These are phyloP conservation scores for Tragelaphus imberbis DNA, from an alignment of 2,113 vertebrate genomes.

Conservation along the genomic window DNA sequence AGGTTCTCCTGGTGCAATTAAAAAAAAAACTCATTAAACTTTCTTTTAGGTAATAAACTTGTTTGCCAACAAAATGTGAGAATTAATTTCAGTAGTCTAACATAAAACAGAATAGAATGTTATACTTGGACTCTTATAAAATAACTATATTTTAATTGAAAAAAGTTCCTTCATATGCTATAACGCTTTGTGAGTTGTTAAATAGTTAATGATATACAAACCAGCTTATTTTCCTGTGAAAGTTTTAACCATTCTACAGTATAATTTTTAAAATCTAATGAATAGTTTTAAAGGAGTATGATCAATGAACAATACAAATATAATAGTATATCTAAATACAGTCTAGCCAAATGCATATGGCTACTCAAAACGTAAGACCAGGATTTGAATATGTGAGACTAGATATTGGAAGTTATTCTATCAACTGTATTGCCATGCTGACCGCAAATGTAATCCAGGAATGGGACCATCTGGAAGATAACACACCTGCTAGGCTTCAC, in stretches of 20 bases:
- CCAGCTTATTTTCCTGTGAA: not conserved
- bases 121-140: not conserved
- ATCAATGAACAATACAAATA: not conserved
- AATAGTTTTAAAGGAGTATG: not conserved
- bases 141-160: slow-evolving; percentile 2
- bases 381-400: not conserved
- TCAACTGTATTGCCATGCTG: not conserved
- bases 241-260: not conserved
- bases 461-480: not conserved
- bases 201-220: slow-evolving; percentile 23
- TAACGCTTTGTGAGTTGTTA: slow-evolving; percentile 7
- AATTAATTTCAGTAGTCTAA: slow-evolving; percentile 21
- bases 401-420: not conserved
- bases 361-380: not conserved
- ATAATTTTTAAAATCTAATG: slow-evolving; percentile 19
- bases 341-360: not conserved
- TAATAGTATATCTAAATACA: not conserved
- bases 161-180: not conserved
- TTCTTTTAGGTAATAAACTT: slow-evolving; percentile 45
- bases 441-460: not conserved
- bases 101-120: not conserved
- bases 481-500: not conserved
- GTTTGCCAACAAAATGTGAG: slow-evolving; percentile 6
- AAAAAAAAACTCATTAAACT: not conserved
- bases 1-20: not conserved